Percentiles rank a stretch among this genome's conserved stretches.
These are phyloP conservation scores for Neotragus pygmaeus DNA, from an alignment of 2,113 vertebrate genomes.

Conservation along the genomic window DNA sequence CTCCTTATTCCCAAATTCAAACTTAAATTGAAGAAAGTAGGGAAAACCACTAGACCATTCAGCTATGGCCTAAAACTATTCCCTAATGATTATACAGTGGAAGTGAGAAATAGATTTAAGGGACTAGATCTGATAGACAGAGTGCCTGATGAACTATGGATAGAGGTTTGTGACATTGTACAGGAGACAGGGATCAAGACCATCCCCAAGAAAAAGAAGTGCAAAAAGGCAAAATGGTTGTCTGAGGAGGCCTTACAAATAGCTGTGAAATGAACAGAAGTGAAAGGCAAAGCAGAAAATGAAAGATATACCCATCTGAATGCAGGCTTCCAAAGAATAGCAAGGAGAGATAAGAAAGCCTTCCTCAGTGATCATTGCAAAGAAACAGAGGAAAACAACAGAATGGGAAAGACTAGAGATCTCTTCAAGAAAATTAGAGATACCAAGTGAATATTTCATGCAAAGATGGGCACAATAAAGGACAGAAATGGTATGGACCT, in stretches of 20 bases:
- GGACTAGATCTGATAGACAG: neutral
- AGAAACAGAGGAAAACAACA: neutral
- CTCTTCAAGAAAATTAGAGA: neutral
- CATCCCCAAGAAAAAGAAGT: neutral
- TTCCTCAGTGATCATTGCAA: neutral
- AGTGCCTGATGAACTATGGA: neutral
- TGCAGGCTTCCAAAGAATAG: neutral
- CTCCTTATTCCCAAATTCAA: neutral
- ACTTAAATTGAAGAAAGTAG: neutral
- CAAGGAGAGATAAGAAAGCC: neutral
- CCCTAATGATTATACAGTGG: neutral
- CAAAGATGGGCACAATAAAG: neutral
- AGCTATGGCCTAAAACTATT: neutral
- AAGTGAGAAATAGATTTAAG: neutral
- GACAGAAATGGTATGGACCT: no score
- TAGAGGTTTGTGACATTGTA: accelerated
- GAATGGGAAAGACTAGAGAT: neutral
- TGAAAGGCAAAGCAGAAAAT: neutral
- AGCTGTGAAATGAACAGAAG: neutral
- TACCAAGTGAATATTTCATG: neutral
- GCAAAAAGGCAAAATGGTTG: neutral
- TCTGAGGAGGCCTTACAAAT: neutral
- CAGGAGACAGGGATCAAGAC: neutral
- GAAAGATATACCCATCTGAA: neutral
- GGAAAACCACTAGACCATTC: neutral